Percentiles rank a stretch among this genome's conserved stretches.
These are phyloP conservation scores for Chlorodrepanis virens DNA, from an alignment of 2,113 vertebrate species.

Conservation along the genomic window DNA sequence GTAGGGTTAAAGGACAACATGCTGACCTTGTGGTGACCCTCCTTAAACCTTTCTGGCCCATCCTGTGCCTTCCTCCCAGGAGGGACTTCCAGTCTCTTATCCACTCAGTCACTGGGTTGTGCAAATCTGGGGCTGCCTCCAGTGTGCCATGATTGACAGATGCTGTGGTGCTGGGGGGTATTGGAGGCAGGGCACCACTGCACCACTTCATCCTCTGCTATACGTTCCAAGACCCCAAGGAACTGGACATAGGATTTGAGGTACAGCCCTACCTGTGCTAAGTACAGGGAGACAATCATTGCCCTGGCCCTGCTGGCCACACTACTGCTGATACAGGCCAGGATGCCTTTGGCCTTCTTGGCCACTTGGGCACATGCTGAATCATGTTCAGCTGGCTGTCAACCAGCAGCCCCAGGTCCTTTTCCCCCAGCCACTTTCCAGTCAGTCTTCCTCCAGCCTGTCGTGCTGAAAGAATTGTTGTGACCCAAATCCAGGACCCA, in stretches of 20 bases:
- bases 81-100: not conserved
- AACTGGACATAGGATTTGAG: not conserved
- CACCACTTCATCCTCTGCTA: not conserved
- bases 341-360: not conserved
- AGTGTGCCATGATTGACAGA: not conserved
- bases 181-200: not conserved
- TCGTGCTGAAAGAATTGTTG: not conserved
- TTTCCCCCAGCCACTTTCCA: not conserved
- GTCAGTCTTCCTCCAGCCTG: not conserved
- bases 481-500: not conserved
- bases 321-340: not conserved
- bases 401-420: not conserved
- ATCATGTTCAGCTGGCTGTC: not conserved
- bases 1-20: not conserved
- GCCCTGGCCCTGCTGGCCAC: not conserved
- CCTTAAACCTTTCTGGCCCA: not conserved
- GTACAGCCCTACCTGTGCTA: rapidly evolving
- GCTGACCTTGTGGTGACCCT: rapidly evolving
- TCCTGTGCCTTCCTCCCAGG: not conserved
- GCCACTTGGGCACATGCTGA: not conserved
- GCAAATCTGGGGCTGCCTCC: not conserved
- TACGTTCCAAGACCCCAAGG: not conserved
- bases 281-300: rapidly evolving
- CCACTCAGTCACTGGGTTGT: not conserved
- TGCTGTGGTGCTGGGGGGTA: not conserved